Base-by-base conservation (phyloP, 2,888 invertebrate species). In the Helleia helle region DNA sequence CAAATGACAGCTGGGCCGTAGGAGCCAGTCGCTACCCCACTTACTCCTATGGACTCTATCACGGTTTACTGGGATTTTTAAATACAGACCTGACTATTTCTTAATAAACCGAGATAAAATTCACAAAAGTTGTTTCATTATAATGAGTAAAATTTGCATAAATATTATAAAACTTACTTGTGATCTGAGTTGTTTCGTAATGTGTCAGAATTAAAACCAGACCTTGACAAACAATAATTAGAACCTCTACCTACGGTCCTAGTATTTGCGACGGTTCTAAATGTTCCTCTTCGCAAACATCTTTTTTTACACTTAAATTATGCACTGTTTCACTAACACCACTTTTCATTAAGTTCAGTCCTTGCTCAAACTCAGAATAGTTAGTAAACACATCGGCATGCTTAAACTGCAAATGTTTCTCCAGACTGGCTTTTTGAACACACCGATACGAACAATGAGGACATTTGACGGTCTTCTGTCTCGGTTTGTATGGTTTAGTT, bases 391-490 rank as follows among this genome's bases (percentile, higher is more conserved):
- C 25, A 28, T 64, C 67, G 1, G 55, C 54, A 39, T 86, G 86
- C 45, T 85, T 85, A 6, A 71, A 79, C 38, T 74, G 71, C 38
- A 76, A 48, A 56, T 86, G 86, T 49, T 84, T 85, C n/a, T 76
- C 80, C 54, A 86, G 62, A 43, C 84, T 83, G 0, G 76, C 66
- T 26, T 81, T 83, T 15, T 84, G 84, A 0, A 84, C 80, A 44
- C 85, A 85, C 18, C 71, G 65, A 18, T 83, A 86, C 0, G 74
- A 27, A 45, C 86, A 86, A 1, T 72, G 65, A 0, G 72, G 62
- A 43, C 86, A 86, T 44, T 81, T 79, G 0, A 83, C 72, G 0
- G 79, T 72, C 36, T 84, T 84, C 51, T 83, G 79, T 3, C 84
- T 52, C 0, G 83, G 79, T 11, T 74, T 57, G 26, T 81, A 83